Conservation (phyloP, 2,113 vertebrate genomes). For the Protomyctophum bolini region DNA sequence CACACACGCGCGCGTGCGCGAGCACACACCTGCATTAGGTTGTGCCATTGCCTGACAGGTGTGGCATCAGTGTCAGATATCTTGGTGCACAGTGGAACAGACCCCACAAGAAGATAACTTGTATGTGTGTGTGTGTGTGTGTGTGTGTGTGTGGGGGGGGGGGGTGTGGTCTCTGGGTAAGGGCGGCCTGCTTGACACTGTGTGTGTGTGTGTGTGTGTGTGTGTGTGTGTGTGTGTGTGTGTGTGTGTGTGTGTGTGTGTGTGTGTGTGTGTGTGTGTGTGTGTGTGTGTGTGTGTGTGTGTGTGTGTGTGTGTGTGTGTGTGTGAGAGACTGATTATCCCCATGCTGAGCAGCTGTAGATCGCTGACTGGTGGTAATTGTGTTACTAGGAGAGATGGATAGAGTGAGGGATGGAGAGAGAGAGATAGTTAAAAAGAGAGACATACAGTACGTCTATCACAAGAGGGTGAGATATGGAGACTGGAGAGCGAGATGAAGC, state of each 20-base stretch:
- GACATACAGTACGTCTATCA: no score
- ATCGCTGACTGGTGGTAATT: slow-evolving; percentile 58
- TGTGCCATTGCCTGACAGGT: slow-evolving; percentile 27
- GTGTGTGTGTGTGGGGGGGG: no score
- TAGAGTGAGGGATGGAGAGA: slow-evolving; percentile 3
- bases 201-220: background rate
- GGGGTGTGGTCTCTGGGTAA: slow-evolving; percentile 11
- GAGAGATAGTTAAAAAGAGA: background rate
- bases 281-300: slow-evolving; percentile 1
- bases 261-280: slow-evolving; percentile 21
- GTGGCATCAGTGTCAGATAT: slow-evolving; percentile 40
- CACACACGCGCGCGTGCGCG: background rate
- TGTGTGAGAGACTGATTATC: background rate
- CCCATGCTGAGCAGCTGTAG: slow-evolving; percentile 51
- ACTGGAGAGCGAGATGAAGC: no score
- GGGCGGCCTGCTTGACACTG: background rate
- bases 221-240: no score
- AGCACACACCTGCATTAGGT: background rate
- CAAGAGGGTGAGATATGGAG: no score
- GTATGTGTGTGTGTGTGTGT: background rate
- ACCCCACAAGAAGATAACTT: background rate
- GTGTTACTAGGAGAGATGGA: slow-evolving; percentile 50
- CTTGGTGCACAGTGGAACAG: slow-evolving; percentile 26
- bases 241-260: slow-evolving; percentile 19
- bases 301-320: slow-evolving; percentile 29